These are phyloP conservation scores for Eolophus roseicapilla DNA, from an alignment of 2,113 vertebrate genomes.

Conservation along the genomic window DNA sequence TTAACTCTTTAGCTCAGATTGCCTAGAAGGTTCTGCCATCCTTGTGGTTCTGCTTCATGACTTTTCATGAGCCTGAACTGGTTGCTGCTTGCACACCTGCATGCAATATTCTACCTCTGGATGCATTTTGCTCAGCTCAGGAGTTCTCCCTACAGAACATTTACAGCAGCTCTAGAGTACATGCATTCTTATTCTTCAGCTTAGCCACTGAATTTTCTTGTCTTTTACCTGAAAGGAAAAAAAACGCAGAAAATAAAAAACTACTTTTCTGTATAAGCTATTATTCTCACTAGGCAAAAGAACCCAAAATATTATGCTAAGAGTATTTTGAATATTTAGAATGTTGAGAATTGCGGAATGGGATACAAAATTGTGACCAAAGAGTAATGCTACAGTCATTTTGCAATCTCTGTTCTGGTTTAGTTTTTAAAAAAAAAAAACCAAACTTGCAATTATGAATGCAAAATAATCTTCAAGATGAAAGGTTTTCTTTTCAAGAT, in stretches of 20 bases:
- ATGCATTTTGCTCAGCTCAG: background rate
- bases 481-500: background rate
- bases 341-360: background rate
- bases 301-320: background rate
- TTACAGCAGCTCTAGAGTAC: background rate
- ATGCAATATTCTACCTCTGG: background rate
- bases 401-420: background rate
- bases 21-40: background rate
- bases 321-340: background rate
- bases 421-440: background rate
- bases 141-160: accelerated
- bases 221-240: background rate
- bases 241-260: background rate
- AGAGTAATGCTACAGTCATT: background rate
- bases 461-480: background rate
- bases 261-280: background rate
- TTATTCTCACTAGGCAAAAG: background rate
- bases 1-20: background rate
- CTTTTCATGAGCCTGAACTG: background rate
- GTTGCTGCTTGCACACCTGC: background rate
- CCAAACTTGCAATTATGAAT: background rate
- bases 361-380: background rate
- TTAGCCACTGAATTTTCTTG: background rate
- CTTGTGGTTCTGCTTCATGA: background rate
- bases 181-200: background rate